These are phyloP conservation scores for Phocoena sinus DNA, from an alignment of 2,113 vertebrate species.

Conservation along the genomic window DNA sequence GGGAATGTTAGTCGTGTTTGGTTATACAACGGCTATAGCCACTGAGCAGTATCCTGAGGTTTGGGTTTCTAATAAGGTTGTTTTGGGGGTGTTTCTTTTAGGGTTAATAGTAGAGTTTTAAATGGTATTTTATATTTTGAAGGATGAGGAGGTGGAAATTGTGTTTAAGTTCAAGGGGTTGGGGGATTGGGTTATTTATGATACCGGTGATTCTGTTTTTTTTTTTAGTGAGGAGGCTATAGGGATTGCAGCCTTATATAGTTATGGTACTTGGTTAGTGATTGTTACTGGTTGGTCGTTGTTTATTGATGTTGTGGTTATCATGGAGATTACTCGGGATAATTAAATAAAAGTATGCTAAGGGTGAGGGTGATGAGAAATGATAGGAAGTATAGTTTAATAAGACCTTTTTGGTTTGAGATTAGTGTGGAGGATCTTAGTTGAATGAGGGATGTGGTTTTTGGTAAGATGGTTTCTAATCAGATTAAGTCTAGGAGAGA, in stretches of 20 bases:
- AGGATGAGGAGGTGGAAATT: not conserved
- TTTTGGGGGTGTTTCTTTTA: not conserved
- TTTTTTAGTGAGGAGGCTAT: not conserved
- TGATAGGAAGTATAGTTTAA: not conserved
- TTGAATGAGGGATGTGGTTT: no score
- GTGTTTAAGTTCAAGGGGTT: not conserved
- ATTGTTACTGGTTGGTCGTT: not conserved
- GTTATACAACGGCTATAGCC: not conserved
- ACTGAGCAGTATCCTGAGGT: not conserved
- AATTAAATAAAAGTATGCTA: not conserved
- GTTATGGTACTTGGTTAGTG: not conserved
- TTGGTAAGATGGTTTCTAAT: no score
- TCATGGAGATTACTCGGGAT: not conserved
- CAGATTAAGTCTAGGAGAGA: no score
- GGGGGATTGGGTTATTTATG: not conserved
- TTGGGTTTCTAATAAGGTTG: not conserved
- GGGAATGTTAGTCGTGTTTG: not conserved
- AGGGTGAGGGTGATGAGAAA: not conserved
- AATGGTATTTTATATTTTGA: not conserved
- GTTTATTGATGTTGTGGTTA: not conserved
- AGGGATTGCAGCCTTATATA: not conserved
- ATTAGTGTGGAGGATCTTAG: not conserved
- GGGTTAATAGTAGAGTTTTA: not conserved
- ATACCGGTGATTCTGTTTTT: not conserved
- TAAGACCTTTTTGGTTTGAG: not conserved